Percentiles rank a stretch among this genome's conserved stretches.
Conservation (phyloP, 2,113 vertebrate species). For the Cariama cristata region DNA sequence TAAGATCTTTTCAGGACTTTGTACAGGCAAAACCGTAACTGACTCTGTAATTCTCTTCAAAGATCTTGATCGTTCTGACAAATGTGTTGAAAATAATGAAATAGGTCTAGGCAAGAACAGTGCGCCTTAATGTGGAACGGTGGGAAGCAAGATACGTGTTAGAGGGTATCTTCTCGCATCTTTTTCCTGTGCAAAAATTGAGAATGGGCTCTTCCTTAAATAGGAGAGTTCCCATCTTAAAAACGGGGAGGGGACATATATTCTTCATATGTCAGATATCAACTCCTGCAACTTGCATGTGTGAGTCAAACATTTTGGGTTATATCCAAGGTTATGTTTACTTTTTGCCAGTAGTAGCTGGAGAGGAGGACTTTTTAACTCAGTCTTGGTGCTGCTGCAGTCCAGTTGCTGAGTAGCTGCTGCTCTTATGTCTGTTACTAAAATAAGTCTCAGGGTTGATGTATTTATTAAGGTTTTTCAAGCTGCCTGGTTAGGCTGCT, state of each 20-base stretch:
- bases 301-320: neutral
- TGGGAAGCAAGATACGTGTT: neutral
- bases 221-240: neutral
- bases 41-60: neutral
- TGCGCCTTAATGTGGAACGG: neutral
- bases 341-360: neutral
- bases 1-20: neutral
- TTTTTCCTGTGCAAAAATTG: neutral
- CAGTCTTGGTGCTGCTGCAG: neutral
- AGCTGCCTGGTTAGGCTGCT: neutral
- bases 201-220: neutral
- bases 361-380: neutral
- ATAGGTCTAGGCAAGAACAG: neutral
- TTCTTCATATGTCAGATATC: neutral
- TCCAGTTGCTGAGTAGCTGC: neutral
- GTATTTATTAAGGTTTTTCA: neutral
- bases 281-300: neutral
- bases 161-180: neutral
- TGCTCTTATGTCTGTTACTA: neutral
- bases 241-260: rapidly evolving
- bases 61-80: neutral
- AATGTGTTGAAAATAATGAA: neutral
- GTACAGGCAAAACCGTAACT: neutral
- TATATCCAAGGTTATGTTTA: rapidly evolving
- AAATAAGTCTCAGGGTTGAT: neutral